phyloP scores from a whole-genome alignment of 2,113 vertebrate species.

The Sorex fumeus region DNA sequence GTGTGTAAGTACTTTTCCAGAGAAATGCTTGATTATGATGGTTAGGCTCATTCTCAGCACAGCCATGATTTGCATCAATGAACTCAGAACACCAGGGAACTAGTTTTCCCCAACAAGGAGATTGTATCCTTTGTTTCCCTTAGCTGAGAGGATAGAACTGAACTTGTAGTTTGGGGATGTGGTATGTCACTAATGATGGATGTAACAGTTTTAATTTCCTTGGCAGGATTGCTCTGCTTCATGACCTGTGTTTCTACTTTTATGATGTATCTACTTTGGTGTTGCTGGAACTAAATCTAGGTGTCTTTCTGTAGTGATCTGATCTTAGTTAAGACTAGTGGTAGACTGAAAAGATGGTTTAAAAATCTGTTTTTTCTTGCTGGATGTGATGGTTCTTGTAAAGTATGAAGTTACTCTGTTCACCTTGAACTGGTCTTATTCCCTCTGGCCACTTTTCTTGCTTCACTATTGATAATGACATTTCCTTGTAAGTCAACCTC shows the following conservation, averaged over 20 bases:
- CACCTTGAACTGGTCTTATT: neutral
- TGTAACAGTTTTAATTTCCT: constrained; percentile 11
- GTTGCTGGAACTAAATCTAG: neutral
- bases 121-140: neutral
- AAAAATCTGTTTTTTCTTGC: neutral
- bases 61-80: neutral
- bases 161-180: neutral
- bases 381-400: neutral
- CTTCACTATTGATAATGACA: neutral
- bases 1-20: constrained; percentile 64
- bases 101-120: neutral
- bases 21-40: neutral
- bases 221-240: constrained; percentile 15
- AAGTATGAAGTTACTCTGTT: neutral
- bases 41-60: neutral
- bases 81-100: neutral
- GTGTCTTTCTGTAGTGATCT: neutral
- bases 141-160: neutral
- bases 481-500: neutral
- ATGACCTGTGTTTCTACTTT: too few species aligned
- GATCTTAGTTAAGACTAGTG: neutral
- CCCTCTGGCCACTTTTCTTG: constrained; percentile 6
- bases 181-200: neutral
- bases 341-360: neutral
- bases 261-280: neutral